These are phyloP conservation scores for Babylonia areolata DNA, from an alignment of 1,140 invertebrate genomes.

Conservation along the genomic window DNA sequence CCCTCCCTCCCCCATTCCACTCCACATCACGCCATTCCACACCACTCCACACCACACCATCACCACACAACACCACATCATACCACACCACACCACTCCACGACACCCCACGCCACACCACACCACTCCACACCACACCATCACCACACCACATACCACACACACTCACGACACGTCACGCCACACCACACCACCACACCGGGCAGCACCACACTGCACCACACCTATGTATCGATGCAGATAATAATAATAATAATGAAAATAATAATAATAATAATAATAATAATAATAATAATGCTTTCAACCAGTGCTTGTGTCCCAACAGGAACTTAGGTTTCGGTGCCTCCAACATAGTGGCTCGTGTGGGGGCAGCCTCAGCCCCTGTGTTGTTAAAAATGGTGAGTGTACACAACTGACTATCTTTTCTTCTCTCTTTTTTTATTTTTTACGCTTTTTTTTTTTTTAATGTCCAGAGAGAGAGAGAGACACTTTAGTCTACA, in stretches of 20 bases:
- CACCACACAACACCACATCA: too few species aligned
- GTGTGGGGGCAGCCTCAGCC: conserved; percentile 12
- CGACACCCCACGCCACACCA: too few species aligned
- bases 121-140: too few species aligned
- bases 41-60: too few species aligned
- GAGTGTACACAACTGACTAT: too few species aligned
- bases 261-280: neutral
- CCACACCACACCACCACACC: neutral
- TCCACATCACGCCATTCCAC: neutral
- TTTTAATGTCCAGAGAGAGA: too few species aligned
- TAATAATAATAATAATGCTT: neutral
- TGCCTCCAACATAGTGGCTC: conserved; percentile 2
- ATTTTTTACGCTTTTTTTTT: too few species aligned
- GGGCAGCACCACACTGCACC: neutral
- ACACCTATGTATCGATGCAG: neutral
- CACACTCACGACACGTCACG: too few species aligned
- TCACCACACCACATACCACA: too few species aligned
- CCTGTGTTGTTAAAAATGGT: conserved; percentile 24
- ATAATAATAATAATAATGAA: neutral
- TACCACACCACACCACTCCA: too few species aligned
- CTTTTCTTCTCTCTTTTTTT: too few species aligned
- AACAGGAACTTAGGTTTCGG: conserved; percentile 5
- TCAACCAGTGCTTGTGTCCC: neutral
- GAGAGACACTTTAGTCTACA: too few species aligned
- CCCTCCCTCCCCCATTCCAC: neutral